A percentile compares a stretch with the other conserved stretches of the same genome.
Evolutionary conservation across 1,140 invertebrate species (phyloP).

Genomic region (Magallana ariakensis): DNA sequence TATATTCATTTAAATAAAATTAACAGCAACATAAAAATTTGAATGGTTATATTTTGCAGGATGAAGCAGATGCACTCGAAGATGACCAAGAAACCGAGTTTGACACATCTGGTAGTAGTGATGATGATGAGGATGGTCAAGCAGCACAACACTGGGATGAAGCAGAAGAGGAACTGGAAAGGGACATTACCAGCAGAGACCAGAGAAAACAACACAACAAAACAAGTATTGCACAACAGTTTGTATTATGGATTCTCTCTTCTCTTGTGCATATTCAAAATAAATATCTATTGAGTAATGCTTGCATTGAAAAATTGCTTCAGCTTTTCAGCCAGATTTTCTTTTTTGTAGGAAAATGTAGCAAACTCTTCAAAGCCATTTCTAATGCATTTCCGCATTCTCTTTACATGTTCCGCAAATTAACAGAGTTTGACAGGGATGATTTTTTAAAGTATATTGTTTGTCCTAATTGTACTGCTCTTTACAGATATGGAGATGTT

Average conservation of each 20-base stretch:
- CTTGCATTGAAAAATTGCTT: conserved; percentile 32
- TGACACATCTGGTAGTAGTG: background rate
- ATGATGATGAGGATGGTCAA: conserved; percentile 1
- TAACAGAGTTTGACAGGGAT: conserved; percentile 34
- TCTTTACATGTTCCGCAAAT: conserved; percentile 16
- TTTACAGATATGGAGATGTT: conserved; percentile 39
- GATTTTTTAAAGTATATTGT: conserved; percentile 38
- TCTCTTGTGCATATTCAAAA: conserved; percentile 16
- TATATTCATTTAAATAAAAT: no score
- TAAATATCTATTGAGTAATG: conserved; percentile 18
- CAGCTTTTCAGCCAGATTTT: conserved; percentile 1
- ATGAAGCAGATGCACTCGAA: background rate
- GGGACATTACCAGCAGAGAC: background rate
- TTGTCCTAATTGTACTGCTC: conserved; percentile 37
- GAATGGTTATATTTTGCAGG: background rate
- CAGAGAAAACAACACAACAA: background rate
- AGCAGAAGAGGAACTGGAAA: background rate
- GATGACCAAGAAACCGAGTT: background rate
- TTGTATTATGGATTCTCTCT: conserved; percentile 29
- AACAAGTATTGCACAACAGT: conserved; percentile 9
- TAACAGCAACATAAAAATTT: no score
- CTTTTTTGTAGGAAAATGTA: conserved; percentile 12
- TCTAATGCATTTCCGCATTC: conserved; percentile 27
- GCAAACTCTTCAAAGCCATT: background rate
- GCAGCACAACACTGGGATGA: conserved; percentile 35